These are phyloP conservation scores for Autographa pulchrina DNA, from an alignment of 2,888 invertebrate species.

Conservation along the genomic window DNA sequence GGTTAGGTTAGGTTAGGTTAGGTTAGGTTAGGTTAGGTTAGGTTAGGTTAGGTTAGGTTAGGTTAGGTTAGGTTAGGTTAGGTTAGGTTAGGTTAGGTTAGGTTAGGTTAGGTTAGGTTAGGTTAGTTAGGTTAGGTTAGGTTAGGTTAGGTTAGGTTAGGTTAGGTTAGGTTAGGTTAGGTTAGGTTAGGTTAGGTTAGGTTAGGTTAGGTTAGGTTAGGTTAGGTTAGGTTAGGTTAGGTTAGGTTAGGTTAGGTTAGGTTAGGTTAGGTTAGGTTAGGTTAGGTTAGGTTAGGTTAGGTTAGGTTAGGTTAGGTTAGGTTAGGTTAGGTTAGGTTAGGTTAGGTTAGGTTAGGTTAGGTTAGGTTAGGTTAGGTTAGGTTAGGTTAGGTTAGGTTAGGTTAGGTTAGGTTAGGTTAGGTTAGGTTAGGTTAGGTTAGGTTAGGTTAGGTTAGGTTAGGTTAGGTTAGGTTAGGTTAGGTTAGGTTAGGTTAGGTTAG, in stretches of 20 bases:
- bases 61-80: slow-evolving; percentile 7
- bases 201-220: slow-evolving; percentile 53
- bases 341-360: too few species aligned
- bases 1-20: slow-evolving; percentile 37
- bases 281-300: slow-evolving; percentile 48
- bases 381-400: too few species aligned
- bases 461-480: too few species aligned
- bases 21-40: slow-evolving; percentile 40
- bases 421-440: too few species aligned
- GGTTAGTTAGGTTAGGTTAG: slow-evolving; percentile 46
- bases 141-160: slow-evolving; percentile 47
- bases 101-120: slow-evolving; percentile 16
- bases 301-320: slow-evolving; percentile 50
- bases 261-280: slow-evolving; percentile 37
- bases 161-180: slow-evolving; percentile 51
- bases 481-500: too few species aligned
- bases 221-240: slow-evolving; percentile 52
- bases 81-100: slow-evolving; percentile 9
- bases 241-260: slow-evolving; percentile 45
- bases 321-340: slow-evolving; percentile 54
- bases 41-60: slow-evolving; percentile 18
- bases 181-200: slow-evolving; percentile 47
- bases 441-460: too few species aligned
- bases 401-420: too few species aligned
- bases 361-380: too few species aligned